Percentiles rank a stretch among this genome's conserved stretches.
Evolutionary conservation across 2,888 invertebrate species (phyloP).

Genomic region (Artemia sinica): DNA sequence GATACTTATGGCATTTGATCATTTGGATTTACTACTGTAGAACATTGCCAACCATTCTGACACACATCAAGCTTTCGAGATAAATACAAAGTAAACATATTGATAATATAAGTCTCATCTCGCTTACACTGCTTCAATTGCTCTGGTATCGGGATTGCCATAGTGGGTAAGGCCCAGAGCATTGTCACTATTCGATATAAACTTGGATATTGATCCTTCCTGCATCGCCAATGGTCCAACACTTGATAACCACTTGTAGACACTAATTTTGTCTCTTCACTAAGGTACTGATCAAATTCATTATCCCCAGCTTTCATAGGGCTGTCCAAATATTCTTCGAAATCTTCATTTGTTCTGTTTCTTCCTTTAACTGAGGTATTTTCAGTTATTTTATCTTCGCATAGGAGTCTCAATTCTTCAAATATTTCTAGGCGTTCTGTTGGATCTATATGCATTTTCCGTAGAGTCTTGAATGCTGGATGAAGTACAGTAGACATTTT

Average conservation of each 20-base stretch:
- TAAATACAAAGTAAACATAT: conserved; percentile 1
- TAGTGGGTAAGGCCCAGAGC: not conserved
- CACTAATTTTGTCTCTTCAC: not conserved
- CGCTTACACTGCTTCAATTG: not conserved
- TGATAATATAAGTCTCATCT: not conserved
- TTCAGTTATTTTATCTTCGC: not conserved
- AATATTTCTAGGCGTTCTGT: conserved; percentile 18
- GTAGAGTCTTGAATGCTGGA: conserved; percentile 20
- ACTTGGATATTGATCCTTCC: not conserved
- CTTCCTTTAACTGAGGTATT: not conserved
- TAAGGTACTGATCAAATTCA: not conserved
- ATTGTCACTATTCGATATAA: not conserved
- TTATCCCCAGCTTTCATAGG: not conserved
- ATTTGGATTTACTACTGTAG: too few species aligned
- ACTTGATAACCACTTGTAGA: not conserved
- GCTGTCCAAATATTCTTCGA: not conserved
- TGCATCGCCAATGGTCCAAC: not conserved
- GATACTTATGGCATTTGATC: too few species aligned
- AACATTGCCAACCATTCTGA: too few species aligned
- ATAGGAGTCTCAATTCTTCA: conserved; percentile 12
- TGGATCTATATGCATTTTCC: conserved; percentile 17
- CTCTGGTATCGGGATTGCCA: not conserved
- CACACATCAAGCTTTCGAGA: not conserved
- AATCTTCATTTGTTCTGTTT: not conserved
- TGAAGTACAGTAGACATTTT: conserved; percentile 19